These are phyloP conservation scores for Myiozetetes cayanensis DNA, from an alignment of 2,113 vertebrate species.

Conservation along the genomic window DNA sequence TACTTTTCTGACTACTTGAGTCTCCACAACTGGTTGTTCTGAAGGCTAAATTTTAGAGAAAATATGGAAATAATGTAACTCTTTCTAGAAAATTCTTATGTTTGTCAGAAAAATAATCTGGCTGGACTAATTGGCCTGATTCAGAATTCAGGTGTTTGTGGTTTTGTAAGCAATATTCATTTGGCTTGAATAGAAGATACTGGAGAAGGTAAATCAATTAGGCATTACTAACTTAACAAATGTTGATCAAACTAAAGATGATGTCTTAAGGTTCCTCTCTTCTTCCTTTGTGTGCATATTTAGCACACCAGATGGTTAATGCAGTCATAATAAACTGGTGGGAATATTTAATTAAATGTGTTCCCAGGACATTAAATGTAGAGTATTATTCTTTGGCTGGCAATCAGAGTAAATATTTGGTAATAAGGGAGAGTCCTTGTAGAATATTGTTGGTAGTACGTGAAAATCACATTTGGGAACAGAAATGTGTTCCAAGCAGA, in stretches of 20 bases:
- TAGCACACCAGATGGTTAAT: conserved; percentile 54
- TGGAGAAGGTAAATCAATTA: not conserved
- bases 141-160: not conserved
- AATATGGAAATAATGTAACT: not conserved
- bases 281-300: not conserved
- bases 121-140: not conserved
- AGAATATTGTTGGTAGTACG: conserved; percentile 2
- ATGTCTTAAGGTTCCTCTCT: conserved; percentile 8
- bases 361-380: conserved; percentile 34
- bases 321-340: conserved; percentile 41
- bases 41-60: not conserved
- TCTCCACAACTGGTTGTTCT: not conserved
- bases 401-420: conserved; percentile 58
- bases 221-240: not conserved
- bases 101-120: not conserved
- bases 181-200: not conserved
- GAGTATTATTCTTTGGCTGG: conserved; percentile 42
- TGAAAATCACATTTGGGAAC: conserved; percentile 17
- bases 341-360: conserved; percentile 58
- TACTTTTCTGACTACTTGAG: not conserved
- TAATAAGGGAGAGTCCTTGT: not conserved
- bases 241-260: conserved; percentile 6
- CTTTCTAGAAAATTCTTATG: not conserved
- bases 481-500: not conserved
- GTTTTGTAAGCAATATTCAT: not conserved